Evolutionary conservation across 2,797 vertebrate genomes (phyloP).

Genomic region (Gymnoscopelus braueri): DNA sequence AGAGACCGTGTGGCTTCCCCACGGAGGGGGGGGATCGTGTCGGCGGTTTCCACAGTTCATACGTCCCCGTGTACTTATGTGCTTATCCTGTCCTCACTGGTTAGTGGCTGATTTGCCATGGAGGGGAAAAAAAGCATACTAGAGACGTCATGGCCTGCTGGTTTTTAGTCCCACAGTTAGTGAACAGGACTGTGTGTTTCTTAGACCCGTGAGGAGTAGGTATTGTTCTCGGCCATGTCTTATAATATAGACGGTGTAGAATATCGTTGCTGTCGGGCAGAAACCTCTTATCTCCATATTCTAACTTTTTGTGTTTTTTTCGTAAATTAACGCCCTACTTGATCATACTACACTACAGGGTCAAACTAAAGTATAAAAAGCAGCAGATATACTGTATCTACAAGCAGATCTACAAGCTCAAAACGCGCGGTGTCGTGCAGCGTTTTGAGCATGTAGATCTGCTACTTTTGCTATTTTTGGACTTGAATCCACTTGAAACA

Average conservation of each 20-base stretch:
- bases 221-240: too few relatives aligned
- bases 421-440: too few relatives aligned
- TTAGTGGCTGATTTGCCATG: conserved; percentile 40
- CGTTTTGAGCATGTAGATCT: too few relatives aligned
- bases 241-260: too few relatives aligned
- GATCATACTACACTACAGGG: too few relatives aligned
- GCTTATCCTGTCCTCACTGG: conserved; percentile 40
- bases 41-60: conserved; percentile 48
- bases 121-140: not conserved
- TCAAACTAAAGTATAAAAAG: not conserved
- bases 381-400: not conserved
- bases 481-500: too few relatives aligned
- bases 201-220: too few relatives aligned
- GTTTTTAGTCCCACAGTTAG: conserved; percentile 5
- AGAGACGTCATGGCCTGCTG: not conserved
- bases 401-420: too few relatives aligned
- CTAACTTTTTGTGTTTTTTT: too few relatives aligned
- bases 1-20: conserved; percentile 39
- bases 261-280: not conserved
- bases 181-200: conserved; percentile 2
- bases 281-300: not conserved
- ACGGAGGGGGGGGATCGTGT: conserved; percentile 28
- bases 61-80: conserved; percentile 32
- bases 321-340: too few relatives aligned
- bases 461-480: too few relatives aligned